These are phyloP conservation scores for Falcunculus frontatus DNA, from an alignment of 2,113 vertebrate species.

Conservation along the genomic window DNA sequence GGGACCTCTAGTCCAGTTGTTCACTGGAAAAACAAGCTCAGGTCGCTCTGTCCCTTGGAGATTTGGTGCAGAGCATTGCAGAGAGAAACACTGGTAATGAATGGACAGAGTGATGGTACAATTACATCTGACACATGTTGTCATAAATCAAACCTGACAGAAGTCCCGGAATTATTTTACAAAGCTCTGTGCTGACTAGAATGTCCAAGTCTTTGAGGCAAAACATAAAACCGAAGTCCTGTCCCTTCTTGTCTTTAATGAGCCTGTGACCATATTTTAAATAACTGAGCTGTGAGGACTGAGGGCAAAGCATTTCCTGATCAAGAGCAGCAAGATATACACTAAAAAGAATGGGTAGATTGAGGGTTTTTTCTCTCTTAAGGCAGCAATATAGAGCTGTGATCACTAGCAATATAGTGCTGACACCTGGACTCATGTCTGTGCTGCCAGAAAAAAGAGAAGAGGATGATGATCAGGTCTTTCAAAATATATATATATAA, in stretches of 20 bases:
- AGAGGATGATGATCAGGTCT: neutral
- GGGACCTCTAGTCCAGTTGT: neutral
- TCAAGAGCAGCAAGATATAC: neutral
- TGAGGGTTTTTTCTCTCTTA: neutral
- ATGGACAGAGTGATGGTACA: neutral
- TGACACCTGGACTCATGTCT: neutral
- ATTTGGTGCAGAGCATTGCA: neutral
- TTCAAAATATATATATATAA: neutral
- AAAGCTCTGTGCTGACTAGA: neutral
- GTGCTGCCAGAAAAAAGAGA: neutral
- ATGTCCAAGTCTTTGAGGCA: neutral
- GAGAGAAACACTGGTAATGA: neutral
- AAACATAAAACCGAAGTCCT: neutral
- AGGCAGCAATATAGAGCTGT: neutral
- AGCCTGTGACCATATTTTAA: neutral
- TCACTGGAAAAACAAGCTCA: neutral
- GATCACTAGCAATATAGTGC: neutral
- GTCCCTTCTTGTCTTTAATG: neutral
- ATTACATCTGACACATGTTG: slow-evolving; percentile 37
- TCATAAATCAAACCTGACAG: slow-evolving; percentile 43
- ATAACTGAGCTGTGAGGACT: neutral
- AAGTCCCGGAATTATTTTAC: slow-evolving; percentile 7
- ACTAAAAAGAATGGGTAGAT: neutral
- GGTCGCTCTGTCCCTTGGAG: neutral
- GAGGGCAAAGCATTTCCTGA: neutral